Base-by-base conservation (phyloP, 2,888 invertebrate species). In the Stratiomys singularior region DNA sequence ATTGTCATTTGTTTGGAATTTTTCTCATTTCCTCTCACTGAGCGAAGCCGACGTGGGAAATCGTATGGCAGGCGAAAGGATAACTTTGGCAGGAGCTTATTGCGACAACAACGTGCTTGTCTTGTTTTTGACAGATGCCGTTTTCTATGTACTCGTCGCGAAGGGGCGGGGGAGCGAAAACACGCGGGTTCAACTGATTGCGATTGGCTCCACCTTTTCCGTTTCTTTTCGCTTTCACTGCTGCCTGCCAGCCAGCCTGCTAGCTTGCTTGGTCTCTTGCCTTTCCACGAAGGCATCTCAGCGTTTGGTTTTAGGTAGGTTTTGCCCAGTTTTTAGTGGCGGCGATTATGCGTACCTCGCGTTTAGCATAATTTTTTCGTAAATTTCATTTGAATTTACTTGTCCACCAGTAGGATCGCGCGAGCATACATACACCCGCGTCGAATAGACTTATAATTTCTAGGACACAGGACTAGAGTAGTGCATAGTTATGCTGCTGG, bases 191-290 rank as follows among this genome's bases (percentile, higher is more conserved):
- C 58, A 74, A 44, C 58, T 58, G 74, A 74, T 74, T 76, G 28
- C 56, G 66, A 76, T 76, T 76, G 76, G 76, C 76, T 76, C 76
- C 76, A 76, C 76, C 66, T 76, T 76, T 76, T 76, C 76, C 63
- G 60, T 76, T 64, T 76, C 64, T 76, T 76, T 76, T 46, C 76
- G 69, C 47, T 30, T 9, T 25, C 25, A 25, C 47, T 23, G 18
- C 47, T 21, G 44, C 66, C 37, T 37, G 37, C 37, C 37, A 5
- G 37, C 37, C 37, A 37, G 37, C 37, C 9, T 37, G 37, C 37
- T 37, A 5, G 37, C 5, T 9, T 37, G 37, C 37, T n/a, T 37
- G 37, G 5, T 37, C 9, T 3, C 37, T 37, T 37, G 37, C 37
- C 18, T n/a, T 28, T 2, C 18, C 66, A 28, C 44, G 25, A 69